These are phyloP conservation scores for Anoplius nigerrimus DNA, from an alignment of 2,888 invertebrate genomes.

Conservation along the genomic window DNA sequence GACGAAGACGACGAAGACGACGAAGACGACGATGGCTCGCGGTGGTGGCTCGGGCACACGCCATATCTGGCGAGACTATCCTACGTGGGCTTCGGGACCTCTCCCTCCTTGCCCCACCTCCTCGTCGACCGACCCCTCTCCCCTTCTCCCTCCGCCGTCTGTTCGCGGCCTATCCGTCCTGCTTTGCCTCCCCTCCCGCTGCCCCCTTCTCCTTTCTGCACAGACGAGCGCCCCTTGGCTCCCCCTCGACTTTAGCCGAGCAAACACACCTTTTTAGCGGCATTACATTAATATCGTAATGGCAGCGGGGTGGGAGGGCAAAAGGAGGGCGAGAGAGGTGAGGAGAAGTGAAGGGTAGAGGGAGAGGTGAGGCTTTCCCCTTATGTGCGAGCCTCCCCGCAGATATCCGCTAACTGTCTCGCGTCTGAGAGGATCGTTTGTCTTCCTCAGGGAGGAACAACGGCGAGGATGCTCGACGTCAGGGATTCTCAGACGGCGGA, in stretches of 20 bases:
- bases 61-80: conserved; percentile 73
- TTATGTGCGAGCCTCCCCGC: conserved; percentile 40
- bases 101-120: conserved; percentile 46
- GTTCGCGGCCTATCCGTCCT: conserved; percentile 6
- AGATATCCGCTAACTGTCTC: conserved; percentile 58
- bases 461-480: conserved; percentile 51
- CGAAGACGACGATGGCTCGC: conserved; percentile 50
- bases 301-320: conserved; percentile 49
- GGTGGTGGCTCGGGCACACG: conserved; percentile 65
- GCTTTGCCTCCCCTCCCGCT: conserved; percentile 24
- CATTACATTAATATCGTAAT: conserved; percentile 73
- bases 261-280: conserved; percentile 73
- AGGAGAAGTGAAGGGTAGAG: too few species aligned
- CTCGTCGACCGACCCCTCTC: not conserved
- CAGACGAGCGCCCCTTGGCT: conserved; percentile 17
- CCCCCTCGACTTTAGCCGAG: conserved; percentile 55
- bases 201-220: conserved; percentile 40
- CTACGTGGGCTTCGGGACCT: conserved; percentile 69
- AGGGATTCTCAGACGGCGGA: conserved; percentile 41
- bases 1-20: conserved; percentile 46
- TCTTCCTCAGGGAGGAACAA: conserved; percentile 59
- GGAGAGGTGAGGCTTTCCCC: conserved; percentile 12
- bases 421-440: conserved; percentile 59
- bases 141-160: too few species aligned
- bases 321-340: too few species aligned